phyloP scores from a whole-genome alignment of 1,140 invertebrate genomes.

The Rhopalosiphum maidis region DNA sequence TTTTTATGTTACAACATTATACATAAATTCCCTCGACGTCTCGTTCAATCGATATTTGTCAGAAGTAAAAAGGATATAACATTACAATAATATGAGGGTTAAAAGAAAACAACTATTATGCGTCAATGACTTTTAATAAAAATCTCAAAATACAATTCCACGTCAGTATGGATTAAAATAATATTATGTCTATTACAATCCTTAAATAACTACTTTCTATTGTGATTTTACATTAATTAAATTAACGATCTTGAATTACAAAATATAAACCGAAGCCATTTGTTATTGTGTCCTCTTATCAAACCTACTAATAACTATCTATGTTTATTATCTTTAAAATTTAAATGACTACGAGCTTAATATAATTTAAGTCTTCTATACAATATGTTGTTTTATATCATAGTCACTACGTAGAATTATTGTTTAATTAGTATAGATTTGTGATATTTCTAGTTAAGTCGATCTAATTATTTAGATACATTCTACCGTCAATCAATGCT shows the following conservation, averaged over 20 bases:
- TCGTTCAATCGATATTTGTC: neutral
- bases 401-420: neutral
- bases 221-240: neutral
- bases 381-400: neutral
- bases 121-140: neutral
- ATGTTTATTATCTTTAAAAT: neutral
- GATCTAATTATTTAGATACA: neutral
- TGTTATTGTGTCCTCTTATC: neutral
- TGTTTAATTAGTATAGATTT: too few species aligned
- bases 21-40: neutral
- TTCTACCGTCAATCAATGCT: neutral
- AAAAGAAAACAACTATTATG: neutral
- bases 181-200: neutral
- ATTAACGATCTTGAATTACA: neutral
- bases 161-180: neutral
- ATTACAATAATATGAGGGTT: neutral
- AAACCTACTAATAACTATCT: too few species aligned
- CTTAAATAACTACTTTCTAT: neutral
- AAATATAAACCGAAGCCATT: neutral
- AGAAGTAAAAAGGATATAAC: neutral
- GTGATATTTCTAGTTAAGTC: neutral
- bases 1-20: neutral
- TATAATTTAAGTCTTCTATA: too few species aligned
- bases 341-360: neutral
- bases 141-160: neutral